Percentiles rank a stretch among this genome's conserved stretches.
phyloP scores from a whole-genome alignment of 1,140 invertebrate species.

The silkworm (Bombyx mori) region DNA sequence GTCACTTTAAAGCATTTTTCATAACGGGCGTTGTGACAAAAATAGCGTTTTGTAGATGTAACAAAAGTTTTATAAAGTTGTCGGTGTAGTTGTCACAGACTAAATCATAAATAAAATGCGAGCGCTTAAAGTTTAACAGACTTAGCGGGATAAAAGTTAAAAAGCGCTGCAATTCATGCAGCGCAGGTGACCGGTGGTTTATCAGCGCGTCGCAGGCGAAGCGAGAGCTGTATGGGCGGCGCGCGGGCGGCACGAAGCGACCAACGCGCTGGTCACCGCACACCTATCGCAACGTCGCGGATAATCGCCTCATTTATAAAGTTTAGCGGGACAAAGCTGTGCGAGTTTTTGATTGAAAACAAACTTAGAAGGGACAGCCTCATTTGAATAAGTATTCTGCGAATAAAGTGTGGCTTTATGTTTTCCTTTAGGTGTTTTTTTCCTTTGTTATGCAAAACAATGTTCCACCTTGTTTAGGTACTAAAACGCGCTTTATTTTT shows the following conservation, averaged over 20 bases:
- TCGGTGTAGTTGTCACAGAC: slow-evolving; percentile 36
- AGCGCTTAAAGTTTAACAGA: slow-evolving; percentile 57
- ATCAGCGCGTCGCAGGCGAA: slow-evolving; percentile 38
- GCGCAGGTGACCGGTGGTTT: slow-evolving; percentile 64
- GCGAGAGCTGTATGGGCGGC: slow-evolving; percentile 19
- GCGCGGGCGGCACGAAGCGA: slow-evolving; percentile 2
- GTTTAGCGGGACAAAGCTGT: slow-evolving; percentile 66
- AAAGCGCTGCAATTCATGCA: slow-evolving; percentile 67
- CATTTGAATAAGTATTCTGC: slow-evolving; percentile 71
- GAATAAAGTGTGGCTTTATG: slow-evolving; percentile 71
- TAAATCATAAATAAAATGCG: slow-evolving; percentile 58
- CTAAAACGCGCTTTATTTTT: slow-evolving; percentile 70
- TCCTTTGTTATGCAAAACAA: slow-evolving; percentile 70
- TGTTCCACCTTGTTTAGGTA: slow-evolving; percentile 70
- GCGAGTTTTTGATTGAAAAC: slow-evolving; percentile 70
- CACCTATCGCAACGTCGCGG: slow-evolving; percentile 45
- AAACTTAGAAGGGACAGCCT: slow-evolving; percentile 70
- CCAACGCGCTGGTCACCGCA: slow-evolving; percentile 23
- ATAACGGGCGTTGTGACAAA: slow-evolving; percentile 25
- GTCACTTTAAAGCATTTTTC: slow-evolving; percentile 10
- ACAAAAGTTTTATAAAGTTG: slow-evolving; percentile 28
- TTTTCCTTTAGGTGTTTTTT: slow-evolving; percentile 70
- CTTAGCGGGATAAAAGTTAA: slow-evolving; percentile 61
- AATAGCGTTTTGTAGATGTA: slow-evolving; percentile 20
- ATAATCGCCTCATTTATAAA: slow-evolving; percentile 71